These are phyloP conservation scores for Linepithema humile DNA, from an alignment of 1,140 invertebrate species.

Conservation along the genomic window DNA sequence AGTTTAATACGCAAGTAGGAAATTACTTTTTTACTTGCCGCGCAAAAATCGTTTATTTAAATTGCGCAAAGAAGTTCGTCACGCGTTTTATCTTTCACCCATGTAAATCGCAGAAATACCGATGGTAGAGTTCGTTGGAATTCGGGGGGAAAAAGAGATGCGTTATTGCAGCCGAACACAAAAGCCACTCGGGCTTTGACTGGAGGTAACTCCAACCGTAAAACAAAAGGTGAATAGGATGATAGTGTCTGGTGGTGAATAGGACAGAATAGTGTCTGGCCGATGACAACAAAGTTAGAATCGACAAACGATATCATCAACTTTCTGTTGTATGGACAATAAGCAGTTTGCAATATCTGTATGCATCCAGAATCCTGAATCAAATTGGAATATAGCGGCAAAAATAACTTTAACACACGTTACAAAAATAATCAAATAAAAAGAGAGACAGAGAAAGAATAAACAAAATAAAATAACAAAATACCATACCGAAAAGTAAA, in stretches of 20 bases:
- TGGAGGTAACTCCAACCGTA: conserved; percentile 25
- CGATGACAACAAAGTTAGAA: conserved; percentile 39
- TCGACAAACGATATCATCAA: conserved; percentile 10
- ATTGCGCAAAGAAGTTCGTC: conserved; percentile 6
- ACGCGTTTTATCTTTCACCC: neutral
- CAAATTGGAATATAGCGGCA: neutral
- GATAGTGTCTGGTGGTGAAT: conserved; percentile 32
- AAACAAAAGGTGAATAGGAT: conserved; percentile 52
- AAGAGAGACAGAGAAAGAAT: neutral
- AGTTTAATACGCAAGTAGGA: neutral
- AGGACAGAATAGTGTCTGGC: neutral
- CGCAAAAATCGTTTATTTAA: conserved; percentile 8
- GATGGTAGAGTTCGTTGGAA: conserved; percentile 5
- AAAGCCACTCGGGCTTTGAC: conserved; percentile 46
- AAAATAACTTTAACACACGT: neutral
- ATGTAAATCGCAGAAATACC: conserved; percentile 28
- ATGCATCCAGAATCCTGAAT: neutral
- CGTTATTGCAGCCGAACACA: conserved; percentile 46
- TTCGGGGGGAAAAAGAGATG: conserved; percentile 14
- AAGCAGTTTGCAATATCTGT: neutral
- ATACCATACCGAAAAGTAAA: neutral
- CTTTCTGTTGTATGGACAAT: neutral
- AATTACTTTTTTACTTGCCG: neutral
- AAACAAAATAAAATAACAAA: neutral
- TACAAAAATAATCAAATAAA: neutral